Percentiles rank a stretch among this genome's conserved stretches.
Evolutionary conservation across 1,140 invertebrate species (phyloP).

Genomic region (Sitophilus oryzae): DNA sequence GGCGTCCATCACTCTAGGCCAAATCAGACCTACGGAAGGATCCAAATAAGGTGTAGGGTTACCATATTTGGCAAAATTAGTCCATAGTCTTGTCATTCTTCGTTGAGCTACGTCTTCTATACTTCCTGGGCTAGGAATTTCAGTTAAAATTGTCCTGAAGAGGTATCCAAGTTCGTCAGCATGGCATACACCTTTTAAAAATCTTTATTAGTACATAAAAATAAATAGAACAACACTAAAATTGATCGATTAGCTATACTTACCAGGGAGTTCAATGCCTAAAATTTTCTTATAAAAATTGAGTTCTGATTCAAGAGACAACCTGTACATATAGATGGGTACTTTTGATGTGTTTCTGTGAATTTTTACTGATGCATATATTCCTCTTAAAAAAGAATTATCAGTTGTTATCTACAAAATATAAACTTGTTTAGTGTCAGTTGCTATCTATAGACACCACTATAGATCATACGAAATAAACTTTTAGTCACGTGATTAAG

Average conservation of each 20-base stretch:
- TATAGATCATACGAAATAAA: too few species aligned
- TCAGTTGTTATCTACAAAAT: slow-evolving; percentile 34
- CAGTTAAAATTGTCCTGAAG: slow-evolving; percentile 43
- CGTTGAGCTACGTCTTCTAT: slow-evolving; percentile 41
- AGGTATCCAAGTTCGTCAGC: slow-evolving; percentile 60
- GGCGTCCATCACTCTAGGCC: slow-evolving; percentile 45
- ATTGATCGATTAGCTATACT: not conserved
- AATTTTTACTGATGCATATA: slow-evolving; percentile 44
- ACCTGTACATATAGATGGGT: slow-evolving; percentile 50
- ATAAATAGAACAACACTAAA: slow-evolving; percentile 25
- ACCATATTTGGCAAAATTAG: slow-evolving; percentile 51
- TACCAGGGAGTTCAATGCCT: slow-evolving; percentile 17
- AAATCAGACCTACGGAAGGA: slow-evolving; percentile 39
- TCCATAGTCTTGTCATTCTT: slow-evolving; percentile 48
- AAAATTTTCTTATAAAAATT: slow-evolving; percentile 47
- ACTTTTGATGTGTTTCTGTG: slow-evolving; percentile 43
- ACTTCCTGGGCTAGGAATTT: slow-evolving; percentile 25
- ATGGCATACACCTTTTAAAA: slow-evolving; percentile 53
- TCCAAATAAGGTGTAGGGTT: slow-evolving; percentile 44
- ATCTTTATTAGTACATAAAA: slow-evolving; percentile 1
- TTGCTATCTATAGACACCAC: too few species aligned
- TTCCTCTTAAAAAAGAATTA: slow-evolving; percentile 44
- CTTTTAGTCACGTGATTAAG: too few species aligned
- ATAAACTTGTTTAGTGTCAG: too few species aligned
- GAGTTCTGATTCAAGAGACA: slow-evolving; percentile 49